phyloP scores from a whole-genome alignment of 2,113 vertebrate genomes.

The Erythrolamprus reginae region DNA sequence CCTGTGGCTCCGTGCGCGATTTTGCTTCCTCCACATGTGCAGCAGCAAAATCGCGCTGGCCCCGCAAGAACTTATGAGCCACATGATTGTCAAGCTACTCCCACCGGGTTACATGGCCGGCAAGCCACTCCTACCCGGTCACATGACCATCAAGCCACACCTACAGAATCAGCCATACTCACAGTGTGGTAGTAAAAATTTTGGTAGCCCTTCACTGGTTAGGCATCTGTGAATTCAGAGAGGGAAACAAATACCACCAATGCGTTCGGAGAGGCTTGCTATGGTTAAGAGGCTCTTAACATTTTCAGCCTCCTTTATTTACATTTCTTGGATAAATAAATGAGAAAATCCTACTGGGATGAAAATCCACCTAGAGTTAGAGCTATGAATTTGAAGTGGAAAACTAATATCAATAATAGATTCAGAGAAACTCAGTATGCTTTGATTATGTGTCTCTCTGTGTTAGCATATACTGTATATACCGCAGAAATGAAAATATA shows the following conservation, averaged over 20 bases:
- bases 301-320: background rate
- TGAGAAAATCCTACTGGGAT: background rate
- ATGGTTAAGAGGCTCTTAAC: background rate
- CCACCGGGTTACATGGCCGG: no score
- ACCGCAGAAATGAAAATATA: background rate
- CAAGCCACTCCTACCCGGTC: no score
- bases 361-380: background rate
- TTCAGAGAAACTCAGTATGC: background rate
- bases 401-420: background rate
- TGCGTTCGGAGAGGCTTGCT: background rate
- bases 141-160: no score
- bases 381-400: background rate
- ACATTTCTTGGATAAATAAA: background rate
- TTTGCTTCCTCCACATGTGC: no score
- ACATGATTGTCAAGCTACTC: no score
- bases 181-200: no score
- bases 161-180: no score
- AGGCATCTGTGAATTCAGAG: background rate
- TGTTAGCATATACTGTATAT: background rate
- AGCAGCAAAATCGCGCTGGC: no score
- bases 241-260: background rate
- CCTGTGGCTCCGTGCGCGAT: no score
- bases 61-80: no score
- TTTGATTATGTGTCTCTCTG: background rate
- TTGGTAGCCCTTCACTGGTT: no score